Conservation (phyloP, 2,888 invertebrate genomes). For the Invenusta paracnida region DNA sequence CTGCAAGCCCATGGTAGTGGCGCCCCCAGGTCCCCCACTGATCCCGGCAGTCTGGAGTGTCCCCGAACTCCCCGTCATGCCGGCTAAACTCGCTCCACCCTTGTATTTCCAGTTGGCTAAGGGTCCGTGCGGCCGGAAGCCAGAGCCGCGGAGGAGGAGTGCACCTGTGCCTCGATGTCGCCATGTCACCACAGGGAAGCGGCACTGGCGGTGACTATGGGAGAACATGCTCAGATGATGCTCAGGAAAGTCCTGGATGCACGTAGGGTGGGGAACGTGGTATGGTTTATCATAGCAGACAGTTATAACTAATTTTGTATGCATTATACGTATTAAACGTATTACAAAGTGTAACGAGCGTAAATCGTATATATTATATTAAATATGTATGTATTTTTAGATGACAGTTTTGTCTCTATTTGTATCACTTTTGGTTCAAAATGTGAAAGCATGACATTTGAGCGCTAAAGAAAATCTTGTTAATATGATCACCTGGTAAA, state of each 20-base stretch:
- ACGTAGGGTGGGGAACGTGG: too few relatives aligned
- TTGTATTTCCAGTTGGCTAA: not conserved
- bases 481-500: too few relatives aligned
- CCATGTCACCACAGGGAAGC: not conserved
- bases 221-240: not conserved
- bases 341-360: too few relatives aligned
- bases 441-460: too few relatives aligned
- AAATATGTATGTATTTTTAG: too few relatives aligned
- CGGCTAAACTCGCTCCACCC: not conserved
- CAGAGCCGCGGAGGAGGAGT: not conserved
- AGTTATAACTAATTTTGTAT: too few relatives aligned
- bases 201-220: not conserved
- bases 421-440: too few relatives aligned
- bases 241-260: not conserved
- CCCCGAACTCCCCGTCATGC: not conserved
- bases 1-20: not conserved
- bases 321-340: too few relatives aligned
- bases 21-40: not conserved
- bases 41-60: not conserved
- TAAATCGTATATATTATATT: too few relatives aligned
- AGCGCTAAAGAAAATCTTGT: too few relatives aligned
- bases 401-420: too few relatives aligned
- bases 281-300: too few relatives aligned
- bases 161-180: not conserved
- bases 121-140: not conserved